A percentile compares a stretch with the other conserved stretches of the same genome.
phyloP scores from a whole-genome alignment of 2,113 vertebrate species.

The Onychostoma macrolepis region DNA sequence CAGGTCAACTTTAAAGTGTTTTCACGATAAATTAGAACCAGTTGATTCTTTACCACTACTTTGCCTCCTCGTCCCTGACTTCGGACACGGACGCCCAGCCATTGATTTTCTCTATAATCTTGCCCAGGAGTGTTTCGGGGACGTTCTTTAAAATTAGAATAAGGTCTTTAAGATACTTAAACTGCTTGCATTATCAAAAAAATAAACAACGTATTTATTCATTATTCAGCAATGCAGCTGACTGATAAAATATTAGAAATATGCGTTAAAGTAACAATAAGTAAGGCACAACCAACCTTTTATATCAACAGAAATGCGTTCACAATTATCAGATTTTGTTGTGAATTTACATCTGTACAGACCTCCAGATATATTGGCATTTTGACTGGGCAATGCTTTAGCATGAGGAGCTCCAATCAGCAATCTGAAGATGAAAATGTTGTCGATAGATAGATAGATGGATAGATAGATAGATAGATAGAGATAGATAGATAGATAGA shows the following conservation, averaged over 20 bases:
- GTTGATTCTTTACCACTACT: conserved; percentile 83
- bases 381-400: conserved; percentile 78
- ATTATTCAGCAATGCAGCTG: neutral
- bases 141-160: neutral
- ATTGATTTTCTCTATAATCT: conserved; percentile 85
- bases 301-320: conserved; percentile 81
- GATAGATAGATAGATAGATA: too few relatives aligned
- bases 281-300: conserved; percentile 72
- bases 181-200: neutral
- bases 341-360: conserved; percentile 87
- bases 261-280: neutral
- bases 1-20: neutral
- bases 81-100: conserved; percentile 92
- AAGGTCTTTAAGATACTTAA: neutral
- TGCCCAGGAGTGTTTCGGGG: conserved; percentile 30
- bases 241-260: neutral
- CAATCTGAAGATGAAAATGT: conserved; percentile 75
- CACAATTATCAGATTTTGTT: conserved; percentile 70
- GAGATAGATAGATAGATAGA: neutral
- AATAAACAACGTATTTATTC: neutral
- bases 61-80: conserved; percentile 93
- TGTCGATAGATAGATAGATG: neutral
- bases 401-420: conserved; percentile 88
- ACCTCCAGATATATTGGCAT: conserved; percentile 85
- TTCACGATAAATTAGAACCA: neutral